Evolutionary conservation across 2,888 invertebrate genomes (phyloP), one percentile per base, ranked within the genome.

Genomic region (Argyresthia albistria): DNA sequence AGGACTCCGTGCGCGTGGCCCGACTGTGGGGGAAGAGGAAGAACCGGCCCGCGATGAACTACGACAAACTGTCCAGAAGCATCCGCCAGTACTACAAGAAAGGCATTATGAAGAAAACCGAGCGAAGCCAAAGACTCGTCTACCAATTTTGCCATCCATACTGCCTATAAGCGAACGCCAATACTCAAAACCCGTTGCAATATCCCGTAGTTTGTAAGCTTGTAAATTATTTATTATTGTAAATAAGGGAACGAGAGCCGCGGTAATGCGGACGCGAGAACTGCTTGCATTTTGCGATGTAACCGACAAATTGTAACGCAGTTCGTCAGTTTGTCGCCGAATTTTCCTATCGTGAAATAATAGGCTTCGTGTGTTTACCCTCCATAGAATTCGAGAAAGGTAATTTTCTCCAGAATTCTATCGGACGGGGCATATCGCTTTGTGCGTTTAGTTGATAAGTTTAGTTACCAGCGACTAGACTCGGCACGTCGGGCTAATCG

Each of bases 61-160:
- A 99, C 88, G 99, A 99, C 89, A 99, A 99, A 79, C 88, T 99
- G 50, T 98, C 97, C 59, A 91, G 99, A 54, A 98, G 98, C 63
- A 97, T 99, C 72, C 89, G 99, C 51, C 99, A 99, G 79, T 98
- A 98, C 88, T 99, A 99, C 91, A 98, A 99, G 86, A 99, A 99
- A 83, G 98, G 98, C 54, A 98, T 99, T 78, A 97, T 98, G 96
- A 98, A 98, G 91, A 99, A 99, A 82, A 99, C 99, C 0, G 98
- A 98, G 76, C 90, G 98, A 59, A 97, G 98, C 63, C 99, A 99
- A 86, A 91, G 99, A 74, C 91, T 99, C 66, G 99, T 99, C 58
- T 99, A 99, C 87, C 99, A 99, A 87, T 99, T 99, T 88, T 98
- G 98, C 78, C 95, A 96, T 77, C 97, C 97, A 14, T 98, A 98